These are phyloP conservation scores for Sinocyclocheilus anshuiensis DNA, from an alignment of 2,113 vertebrate species.

Conservation along the genomic window DNA sequence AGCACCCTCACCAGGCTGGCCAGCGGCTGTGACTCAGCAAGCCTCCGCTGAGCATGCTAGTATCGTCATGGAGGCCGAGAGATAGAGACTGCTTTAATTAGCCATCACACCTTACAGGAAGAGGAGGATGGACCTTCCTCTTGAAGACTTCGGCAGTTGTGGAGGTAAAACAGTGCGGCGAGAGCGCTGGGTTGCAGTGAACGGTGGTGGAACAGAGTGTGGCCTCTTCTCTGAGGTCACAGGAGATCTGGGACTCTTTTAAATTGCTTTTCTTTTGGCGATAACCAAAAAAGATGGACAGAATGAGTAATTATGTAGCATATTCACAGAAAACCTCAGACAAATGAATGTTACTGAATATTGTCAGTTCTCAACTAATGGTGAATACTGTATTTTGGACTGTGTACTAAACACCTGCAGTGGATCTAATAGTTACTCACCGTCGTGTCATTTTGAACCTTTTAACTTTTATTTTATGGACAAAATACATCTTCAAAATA, in stretches of 20 bases:
- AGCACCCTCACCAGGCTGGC: conserved; percentile 72
- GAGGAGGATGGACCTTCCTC: conserved; percentile 26
- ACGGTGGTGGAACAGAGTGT: neutral
- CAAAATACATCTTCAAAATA: neutral
- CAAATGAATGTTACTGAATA: conserved; percentile 23
- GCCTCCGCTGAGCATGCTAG: conserved; percentile 76
- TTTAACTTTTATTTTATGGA: neutral
- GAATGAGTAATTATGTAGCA: conserved; percentile 15
- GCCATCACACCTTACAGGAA: conserved; percentile 36
- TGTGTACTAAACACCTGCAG: neutral
- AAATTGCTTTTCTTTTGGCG: neutral
- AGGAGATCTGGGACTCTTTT: conserved; percentile 32
- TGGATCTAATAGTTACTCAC: neutral
- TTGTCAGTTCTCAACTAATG: neutral
- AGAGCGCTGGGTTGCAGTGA: conserved; percentile 29
- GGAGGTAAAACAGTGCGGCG: neutral
- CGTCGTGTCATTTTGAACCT: neutral
- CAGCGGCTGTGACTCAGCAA: conserved; percentile 75
- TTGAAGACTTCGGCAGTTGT: neutral
- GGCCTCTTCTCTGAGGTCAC: neutral
- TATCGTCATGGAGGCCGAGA: conserved; percentile 83
- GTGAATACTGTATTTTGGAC: neutral
- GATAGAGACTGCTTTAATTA: conserved; percentile 71
- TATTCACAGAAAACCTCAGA: conserved; percentile 29
- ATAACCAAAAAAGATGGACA: conserved; percentile 20